A percentile compares a stretch with the other conserved stretches of the same genome.
phyloP scores from a whole-genome alignment of 1,140 invertebrate genomes.

The Sminthurides bifidus region DNA sequence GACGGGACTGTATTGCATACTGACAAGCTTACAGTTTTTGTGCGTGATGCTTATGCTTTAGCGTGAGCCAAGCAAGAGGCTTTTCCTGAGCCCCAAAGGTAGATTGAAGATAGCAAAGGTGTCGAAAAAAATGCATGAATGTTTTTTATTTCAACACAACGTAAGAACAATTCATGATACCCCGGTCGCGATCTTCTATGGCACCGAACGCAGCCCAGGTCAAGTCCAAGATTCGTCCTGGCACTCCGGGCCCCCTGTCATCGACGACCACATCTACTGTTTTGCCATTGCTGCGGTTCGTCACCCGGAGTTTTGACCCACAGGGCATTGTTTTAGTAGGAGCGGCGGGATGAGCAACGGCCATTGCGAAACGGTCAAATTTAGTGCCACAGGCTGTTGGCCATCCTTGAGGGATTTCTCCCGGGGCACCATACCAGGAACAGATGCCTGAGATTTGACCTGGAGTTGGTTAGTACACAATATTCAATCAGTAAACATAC shows the following conservation, averaged over 20 bases:
- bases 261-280: conserved; percentile 17
- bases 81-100: too few species aligned
- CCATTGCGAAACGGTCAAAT: conserved; percentile 22
- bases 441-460: conserved; percentile 12
- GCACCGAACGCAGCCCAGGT: conserved; percentile 16
- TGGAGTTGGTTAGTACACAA: too few species aligned
- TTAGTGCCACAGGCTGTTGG: conserved; percentile 17
- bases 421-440: conserved; percentile 24
- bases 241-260: conserved; percentile 11
- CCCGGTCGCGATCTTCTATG: conserved; percentile 10
- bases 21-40: too few species aligned
- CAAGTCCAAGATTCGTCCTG: conserved; percentile 20
- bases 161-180: conserved; percentile 3
- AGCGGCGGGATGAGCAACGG: conserved; percentile 9
- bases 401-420: conserved; percentile 23
- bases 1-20: too few species aligned
- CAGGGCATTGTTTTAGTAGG: conserved; percentile 21
- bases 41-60: too few species aligned
- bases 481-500: too few species aligned
- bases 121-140: too few species aligned
- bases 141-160: too few species aligned
- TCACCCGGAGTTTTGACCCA: conserved; percentile 14
- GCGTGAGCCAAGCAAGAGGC: too few species aligned
- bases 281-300: conserved; percentile 10
- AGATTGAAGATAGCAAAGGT: too few species aligned